Percentiles rank a stretch among this genome's conserved stretches.
These are phyloP conservation scores for Cyphomyrmex costatus DNA, from an alignment of 1,140 invertebrate species.

Conservation along the genomic window DNA sequence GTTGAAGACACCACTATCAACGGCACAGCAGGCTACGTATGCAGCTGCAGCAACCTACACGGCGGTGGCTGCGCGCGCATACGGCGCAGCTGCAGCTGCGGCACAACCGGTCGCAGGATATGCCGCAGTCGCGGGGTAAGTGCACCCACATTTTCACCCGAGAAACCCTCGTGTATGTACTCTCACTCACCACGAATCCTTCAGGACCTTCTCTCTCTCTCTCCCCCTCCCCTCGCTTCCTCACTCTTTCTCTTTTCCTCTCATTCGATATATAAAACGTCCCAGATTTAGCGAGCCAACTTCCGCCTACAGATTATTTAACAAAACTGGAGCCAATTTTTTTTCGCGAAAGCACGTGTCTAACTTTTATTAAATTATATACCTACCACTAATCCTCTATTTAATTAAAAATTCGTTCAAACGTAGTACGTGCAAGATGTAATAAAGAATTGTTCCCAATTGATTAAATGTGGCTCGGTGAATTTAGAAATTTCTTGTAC, in stretches of 20 bases:
- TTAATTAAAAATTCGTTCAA: not conserved
- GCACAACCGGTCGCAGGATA: slow-evolving; percentile 90
- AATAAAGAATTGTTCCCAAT: not conserved
- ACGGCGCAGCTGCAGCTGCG: slow-evolving; percentile 90
- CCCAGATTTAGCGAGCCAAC: slow-evolving; percentile 24
- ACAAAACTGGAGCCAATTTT: not conserved
- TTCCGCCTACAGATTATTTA: slow-evolving; percentile 4
- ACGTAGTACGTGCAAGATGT: not conserved
- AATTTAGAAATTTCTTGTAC: not conserved
- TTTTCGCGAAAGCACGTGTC: not conserved
- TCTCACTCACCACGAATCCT: slow-evolving; percentile 53
- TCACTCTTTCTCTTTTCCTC: not conserved
- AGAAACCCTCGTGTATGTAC: slow-evolving; percentile 22
- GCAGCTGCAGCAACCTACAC: slow-evolving; percentile 94
- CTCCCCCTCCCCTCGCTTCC: not conserved
- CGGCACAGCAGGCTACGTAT: slow-evolving; percentile 91
- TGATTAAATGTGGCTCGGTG: not conserved
- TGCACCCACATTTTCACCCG: slow-evolving; percentile 46
- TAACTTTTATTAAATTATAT: not conserved
- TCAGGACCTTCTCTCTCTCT: slow-evolving; percentile 14
- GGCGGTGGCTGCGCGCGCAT: slow-evolving; percentile 92
- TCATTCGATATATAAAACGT: not conserved
- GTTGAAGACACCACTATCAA: slow-evolving; percentile 90
- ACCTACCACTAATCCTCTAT: not conserved
- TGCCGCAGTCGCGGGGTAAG: slow-evolving; percentile 91